Evolutionary conservation across 2,888 invertebrate species (phyloP).

Genomic region (Drosophila macrothrix): DNA sequence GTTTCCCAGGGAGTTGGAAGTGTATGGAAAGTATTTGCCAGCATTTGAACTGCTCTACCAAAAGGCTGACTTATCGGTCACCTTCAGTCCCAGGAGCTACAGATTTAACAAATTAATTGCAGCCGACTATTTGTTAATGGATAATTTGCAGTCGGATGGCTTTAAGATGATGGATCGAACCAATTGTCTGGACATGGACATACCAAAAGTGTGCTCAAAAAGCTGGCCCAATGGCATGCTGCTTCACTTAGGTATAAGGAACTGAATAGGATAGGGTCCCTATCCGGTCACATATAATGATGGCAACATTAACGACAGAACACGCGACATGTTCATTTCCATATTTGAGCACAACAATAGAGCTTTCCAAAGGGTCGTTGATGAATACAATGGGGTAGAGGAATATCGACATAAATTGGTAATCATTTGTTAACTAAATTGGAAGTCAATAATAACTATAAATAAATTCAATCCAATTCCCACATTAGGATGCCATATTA

Average conservation of each 20-base stretch:
- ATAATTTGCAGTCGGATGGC: conserved; percentile 63
- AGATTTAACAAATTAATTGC: conserved; percentile 31
- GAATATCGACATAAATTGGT: conserved; percentile 70
- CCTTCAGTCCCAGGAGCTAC: conserved; percentile 50
- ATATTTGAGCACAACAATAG: conserved; percentile 15
- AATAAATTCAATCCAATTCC: neutral
- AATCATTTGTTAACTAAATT: conserved; percentile 17
- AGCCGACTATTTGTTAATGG: conserved; percentile 65
- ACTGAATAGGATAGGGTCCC: conserved; percentile 51
- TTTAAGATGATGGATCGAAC: conserved; percentile 72
- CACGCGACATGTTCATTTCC: conserved; percentile 11
- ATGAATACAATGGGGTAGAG: conserved; percentile 41
- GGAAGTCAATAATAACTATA: neutral
- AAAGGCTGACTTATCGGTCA: conserved; percentile 36
- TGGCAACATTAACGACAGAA: conserved; percentile 43
- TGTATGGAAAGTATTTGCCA: conserved; percentile 59
- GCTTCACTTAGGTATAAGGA: conserved; percentile 72
- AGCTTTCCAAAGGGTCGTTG: conserved; percentile 33
- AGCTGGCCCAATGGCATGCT: conserved; percentile 82
- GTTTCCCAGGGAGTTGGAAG: conserved; percentile 69
- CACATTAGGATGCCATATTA: conserved; percentile 2
- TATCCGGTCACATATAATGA: conserved; percentile 46
- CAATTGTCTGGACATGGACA: conserved; percentile 76
- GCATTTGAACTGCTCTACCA: conserved; percentile 62
- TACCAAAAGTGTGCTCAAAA: conserved; percentile 66